A percentile compares a stretch with the other conserved stretches of the same genome.
Conservation (phyloP, 1,140 invertebrate species). For the Nephotettix cincticeps region DNA sequence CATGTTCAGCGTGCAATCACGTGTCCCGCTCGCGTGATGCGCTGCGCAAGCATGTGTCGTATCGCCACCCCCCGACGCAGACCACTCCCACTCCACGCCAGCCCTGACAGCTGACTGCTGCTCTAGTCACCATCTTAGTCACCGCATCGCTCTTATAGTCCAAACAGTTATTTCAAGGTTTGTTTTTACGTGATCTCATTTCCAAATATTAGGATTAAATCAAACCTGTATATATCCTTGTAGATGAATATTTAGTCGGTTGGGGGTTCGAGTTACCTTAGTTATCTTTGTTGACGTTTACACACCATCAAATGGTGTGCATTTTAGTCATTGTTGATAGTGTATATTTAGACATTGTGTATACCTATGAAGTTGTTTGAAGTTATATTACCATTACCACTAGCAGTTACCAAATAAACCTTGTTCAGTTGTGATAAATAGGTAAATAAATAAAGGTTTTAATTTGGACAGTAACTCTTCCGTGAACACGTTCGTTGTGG, state of each 20-base stretch:
- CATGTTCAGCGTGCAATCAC: constrained; percentile 79
- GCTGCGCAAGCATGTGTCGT: constrained; percentile 83
- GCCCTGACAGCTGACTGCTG: not conserved
- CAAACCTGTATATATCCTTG: constrained; percentile 14
- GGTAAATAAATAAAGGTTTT: too few species aligned
- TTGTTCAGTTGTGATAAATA: not conserved
- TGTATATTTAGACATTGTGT: constrained; percentile 14
- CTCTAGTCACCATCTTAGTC: not conserved
- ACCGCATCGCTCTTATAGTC: not conserved
- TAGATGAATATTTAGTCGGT: constrained; percentile 8
- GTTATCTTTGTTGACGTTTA: not conserved
- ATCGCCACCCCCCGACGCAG: constrained; percentile 62
- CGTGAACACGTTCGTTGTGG: too few species aligned
- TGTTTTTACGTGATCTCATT: constrained; percentile 19
- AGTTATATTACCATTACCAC: constrained; percentile 1
- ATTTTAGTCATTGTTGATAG: not conserved
- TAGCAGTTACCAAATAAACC: constrained; percentile 1
- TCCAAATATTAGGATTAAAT: constrained; percentile 15
- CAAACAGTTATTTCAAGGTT: constrained; percentile 1
- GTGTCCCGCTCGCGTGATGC: constrained; percentile 84
- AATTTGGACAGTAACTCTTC: too few species aligned
- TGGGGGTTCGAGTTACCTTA: constrained; percentile 14
- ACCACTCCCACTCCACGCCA: not conserved
- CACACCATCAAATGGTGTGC: constrained; percentile 3
- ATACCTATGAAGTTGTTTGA: not conserved